phyloP scores from a whole-genome alignment of 2,888 invertebrate genomes.

The Choreutis nemorana region DNA sequence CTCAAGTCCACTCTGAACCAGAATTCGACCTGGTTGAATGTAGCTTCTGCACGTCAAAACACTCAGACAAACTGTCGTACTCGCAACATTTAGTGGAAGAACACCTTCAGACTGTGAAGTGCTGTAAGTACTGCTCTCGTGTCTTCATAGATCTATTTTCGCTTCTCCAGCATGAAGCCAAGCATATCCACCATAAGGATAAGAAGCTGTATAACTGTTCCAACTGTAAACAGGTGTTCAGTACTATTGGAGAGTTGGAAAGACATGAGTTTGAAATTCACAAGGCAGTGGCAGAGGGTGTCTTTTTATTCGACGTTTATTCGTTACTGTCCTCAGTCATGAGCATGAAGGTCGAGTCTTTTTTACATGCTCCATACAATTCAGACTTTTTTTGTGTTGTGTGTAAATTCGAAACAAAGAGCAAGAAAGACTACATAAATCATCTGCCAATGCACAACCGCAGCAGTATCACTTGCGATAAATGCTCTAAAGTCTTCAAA shows the following conservation, averaged over 20 bases:
- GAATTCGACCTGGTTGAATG: conserved; percentile 16
- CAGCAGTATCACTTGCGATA: conserved; percentile 19
- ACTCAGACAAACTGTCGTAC: conserved; percentile 21
- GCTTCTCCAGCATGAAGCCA: conserved; percentile 22
- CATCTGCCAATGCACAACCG: conserved; percentile 27
- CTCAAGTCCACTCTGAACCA: conserved; percentile 25
- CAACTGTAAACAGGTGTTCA: conserved; percentile 23
- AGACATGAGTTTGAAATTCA: conserved; percentile 22
- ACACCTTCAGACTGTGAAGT: conserved; percentile 23
- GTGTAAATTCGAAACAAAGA: conserved; percentile 17
- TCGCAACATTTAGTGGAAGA: conserved; percentile 28
- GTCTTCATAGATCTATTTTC: conserved; percentile 18
- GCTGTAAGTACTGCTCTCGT: conserved; percentile 30
- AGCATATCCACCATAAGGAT: conserved; percentile 17
- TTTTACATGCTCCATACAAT: conserved; percentile 17
- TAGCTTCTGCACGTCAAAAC: conserved; percentile 23
- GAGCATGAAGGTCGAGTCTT: conserved; percentile 23
- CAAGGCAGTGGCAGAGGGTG: conserved; percentile 19
- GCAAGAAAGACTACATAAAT: conserved; percentile 18
- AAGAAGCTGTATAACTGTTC: conserved; percentile 24
- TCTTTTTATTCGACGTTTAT: conserved; percentile 20
- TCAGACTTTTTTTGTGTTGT: conserved; percentile 17
- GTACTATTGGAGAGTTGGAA: conserved; percentile 17
- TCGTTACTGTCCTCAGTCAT: conserved; percentile 27
- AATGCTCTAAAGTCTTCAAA: conserved; percentile 24